Evolutionary conservation across 2,888 invertebrate genomes (phyloP), one percentile per base, ranked within the genome.

Genomic region (Xylota segnis): DNA sequence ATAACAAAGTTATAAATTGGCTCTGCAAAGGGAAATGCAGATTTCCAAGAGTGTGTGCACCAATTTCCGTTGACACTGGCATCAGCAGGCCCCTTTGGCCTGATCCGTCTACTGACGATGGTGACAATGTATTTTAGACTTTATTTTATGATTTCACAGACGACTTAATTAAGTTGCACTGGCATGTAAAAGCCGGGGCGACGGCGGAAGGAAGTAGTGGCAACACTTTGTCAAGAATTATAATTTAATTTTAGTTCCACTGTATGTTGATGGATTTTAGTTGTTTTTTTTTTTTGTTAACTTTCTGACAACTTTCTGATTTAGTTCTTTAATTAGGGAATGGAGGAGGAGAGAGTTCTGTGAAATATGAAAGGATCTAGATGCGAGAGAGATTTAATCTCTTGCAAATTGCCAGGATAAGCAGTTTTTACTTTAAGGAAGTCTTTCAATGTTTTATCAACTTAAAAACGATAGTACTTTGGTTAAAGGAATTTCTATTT

Each of bases 141-240:
- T 76, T 76, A 45, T 66, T 76, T 58, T 58, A 76, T 59, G 47
- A 59, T 59, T 66, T 43, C 12, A n/a, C 59, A 37, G 27, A 7
- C 65, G 58, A 76, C 56, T 76, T 66, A 66, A 76, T 76, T 76
- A 76, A 63, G 45, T 76, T 56, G 50, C 76, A 76, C 29, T 65
- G 14, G 63, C 32, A 47, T 65, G 63, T 47, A 18, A 47, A 32
- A 65, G 47, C 16, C 32, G 12, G 1, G 1, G 47, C 18, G 47
- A 7, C 3, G 1, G 47, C 18, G 47, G 47, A 47, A 47, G 47
- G 63, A 65, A 65, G 63, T 32, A 14, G 29, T 16, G 37, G 32
- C 63, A 34, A 27, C 47, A 65, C 47, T 65, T 65, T 65, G 63
- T 47, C 63, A 65, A 65, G 63, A 65, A 16, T 65, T 65, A 34